These are phyloP conservation scores for Neoniphon sammara DNA, from an alignment of 2,797 vertebrate species.

Conservation along the genomic window DNA sequence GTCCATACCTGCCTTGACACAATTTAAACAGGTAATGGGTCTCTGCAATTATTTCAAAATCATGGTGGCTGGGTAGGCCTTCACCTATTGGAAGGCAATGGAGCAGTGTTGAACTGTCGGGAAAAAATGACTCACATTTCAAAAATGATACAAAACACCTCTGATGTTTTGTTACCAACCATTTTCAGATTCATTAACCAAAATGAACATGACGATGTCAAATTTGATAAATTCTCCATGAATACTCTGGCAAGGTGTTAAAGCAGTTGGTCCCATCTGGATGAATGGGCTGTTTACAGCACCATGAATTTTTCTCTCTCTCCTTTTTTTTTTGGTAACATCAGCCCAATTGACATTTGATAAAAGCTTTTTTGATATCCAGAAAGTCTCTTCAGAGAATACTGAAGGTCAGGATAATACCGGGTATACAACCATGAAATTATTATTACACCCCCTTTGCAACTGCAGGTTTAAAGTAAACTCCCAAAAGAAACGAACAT, in stretches of 20 bases:
- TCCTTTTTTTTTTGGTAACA: no score
- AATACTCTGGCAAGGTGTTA: constrained; percentile 7
- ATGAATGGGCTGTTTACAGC: constrained; percentile 7
- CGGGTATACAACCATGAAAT: constrained; percentile 36
- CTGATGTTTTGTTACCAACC: background rate
- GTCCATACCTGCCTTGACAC: background rate
- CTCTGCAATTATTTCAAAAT: constrained; percentile 4
- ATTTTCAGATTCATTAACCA: constrained; percentile 20
- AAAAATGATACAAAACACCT: constrained; percentile 11
- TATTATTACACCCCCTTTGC: constrained; percentile 38
- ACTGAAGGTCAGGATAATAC: constrained; percentile 30
- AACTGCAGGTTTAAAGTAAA: constrained; percentile 13
- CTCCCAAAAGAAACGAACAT: constrained; percentile 42
- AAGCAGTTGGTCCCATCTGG: constrained; percentile 32
- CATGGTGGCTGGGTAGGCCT: background rate
- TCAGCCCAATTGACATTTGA: constrained; percentile 19
- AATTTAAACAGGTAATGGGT: constrained; percentile 24
- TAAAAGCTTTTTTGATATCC: constrained; percentile 23
- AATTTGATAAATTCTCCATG: constrained; percentile 17
- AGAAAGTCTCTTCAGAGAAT: constrained; percentile 24
- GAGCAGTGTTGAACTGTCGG: background rate
- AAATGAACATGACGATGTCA: constrained; percentile 38
- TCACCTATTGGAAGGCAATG: background rate
- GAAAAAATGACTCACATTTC: background rate
- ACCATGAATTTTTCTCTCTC: constrained; percentile 12